Percentiles rank a stretch among this genome's conserved stretches.
phyloP scores from a whole-genome alignment of 1,140 invertebrate genomes.

The Ceratina australensis region DNA sequence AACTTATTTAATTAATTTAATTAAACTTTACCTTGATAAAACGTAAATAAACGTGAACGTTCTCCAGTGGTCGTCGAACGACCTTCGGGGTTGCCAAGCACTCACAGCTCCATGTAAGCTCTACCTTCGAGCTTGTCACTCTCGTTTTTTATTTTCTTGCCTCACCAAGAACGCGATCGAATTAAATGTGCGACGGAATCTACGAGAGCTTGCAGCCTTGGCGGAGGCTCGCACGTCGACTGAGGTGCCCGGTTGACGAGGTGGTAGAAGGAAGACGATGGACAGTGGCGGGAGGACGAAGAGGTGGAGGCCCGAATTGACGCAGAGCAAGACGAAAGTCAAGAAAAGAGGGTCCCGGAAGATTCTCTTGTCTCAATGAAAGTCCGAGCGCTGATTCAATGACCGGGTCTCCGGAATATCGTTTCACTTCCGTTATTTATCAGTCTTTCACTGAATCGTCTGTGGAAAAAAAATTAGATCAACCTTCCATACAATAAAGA shows the following conservation, averaged over 20 bases:
- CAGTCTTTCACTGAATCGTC: background rate
- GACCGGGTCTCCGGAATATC: background rate
- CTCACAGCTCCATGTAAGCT: conserved; percentile 32
- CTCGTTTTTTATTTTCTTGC: background rate
- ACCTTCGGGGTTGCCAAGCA: background rate
- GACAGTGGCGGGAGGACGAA: conserved; percentile 26
- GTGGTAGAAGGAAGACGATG: conserved; percentile 52
- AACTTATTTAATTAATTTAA: too few relatives aligned
- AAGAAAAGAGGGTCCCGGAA: background rate
- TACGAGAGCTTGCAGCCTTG: conserved; percentile 35
- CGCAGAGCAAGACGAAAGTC: conserved; percentile 36
- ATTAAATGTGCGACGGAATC: conserved; percentile 4
- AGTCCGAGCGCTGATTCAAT: conserved; percentile 2
- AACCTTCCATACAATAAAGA: too few relatives aligned
- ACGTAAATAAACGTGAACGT: background rate
- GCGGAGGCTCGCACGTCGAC: conserved; percentile 56
- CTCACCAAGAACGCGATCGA: conserved; percentile 15
- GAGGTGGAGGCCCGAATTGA: conserved; percentile 26
- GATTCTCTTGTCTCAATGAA: conserved; percentile 37
- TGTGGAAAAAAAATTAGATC: too few relatives aligned
- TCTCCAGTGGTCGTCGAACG: conserved; percentile 12
- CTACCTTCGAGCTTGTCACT: background rate
- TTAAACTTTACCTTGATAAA: too few relatives aligned
- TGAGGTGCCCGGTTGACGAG: conserved; percentile 48
- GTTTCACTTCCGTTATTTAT: background rate